These are phyloP conservation scores for Pandemis cinnamomeana DNA, from an alignment of 2,888 invertebrate genomes.

Conservation along the genomic window DNA sequence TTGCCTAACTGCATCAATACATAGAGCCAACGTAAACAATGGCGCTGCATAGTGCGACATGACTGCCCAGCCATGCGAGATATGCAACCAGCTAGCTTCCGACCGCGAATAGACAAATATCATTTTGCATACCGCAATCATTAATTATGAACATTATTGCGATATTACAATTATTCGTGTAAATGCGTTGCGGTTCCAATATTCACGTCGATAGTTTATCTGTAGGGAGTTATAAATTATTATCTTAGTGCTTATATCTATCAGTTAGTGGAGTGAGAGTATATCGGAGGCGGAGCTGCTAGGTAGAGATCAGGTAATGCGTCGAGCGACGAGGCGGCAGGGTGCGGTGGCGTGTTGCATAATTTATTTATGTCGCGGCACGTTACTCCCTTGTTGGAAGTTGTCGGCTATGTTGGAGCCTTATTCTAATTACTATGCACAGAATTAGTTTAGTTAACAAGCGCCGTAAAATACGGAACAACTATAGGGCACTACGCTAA, in stretches of 20 bases:
- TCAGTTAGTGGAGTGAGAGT: slow-evolving; percentile 23
- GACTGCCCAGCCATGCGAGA: slow-evolving; percentile 19
- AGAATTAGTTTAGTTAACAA: slow-evolving; percentile 48
- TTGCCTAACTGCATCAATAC: slow-evolving; percentile 11
- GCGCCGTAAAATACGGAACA: slow-evolving; percentile 38
- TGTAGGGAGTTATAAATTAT: slow-evolving; percentile 14
- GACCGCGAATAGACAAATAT: slow-evolving; percentile 36
- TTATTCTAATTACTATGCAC: slow-evolving; percentile 60
- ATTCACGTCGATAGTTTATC: slow-evolving; percentile 24
- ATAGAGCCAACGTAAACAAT: slow-evolving; percentile 27
- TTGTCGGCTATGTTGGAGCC: slow-evolving; percentile 59
- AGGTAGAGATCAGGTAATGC: slow-evolving; percentile 37
- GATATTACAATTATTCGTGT: slow-evolving; percentile 26
- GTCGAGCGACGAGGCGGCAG: slow-evolving; percentile 45
- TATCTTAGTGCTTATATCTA: slow-evolving; percentile 16
- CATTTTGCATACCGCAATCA: slow-evolving; percentile 31
- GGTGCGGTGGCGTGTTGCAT: slow-evolving; percentile 70
- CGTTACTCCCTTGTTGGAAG: slow-evolving; percentile 71
- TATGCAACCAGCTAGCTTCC: slow-evolving; percentile 19
- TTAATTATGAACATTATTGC: slow-evolving; percentile 35
- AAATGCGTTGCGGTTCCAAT: slow-evolving; percentile 33
- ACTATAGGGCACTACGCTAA: not conserved
- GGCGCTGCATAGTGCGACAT: slow-evolving; percentile 17
- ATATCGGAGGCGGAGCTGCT: slow-evolving; percentile 20
- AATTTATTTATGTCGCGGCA: slow-evolving; percentile 81